Percentiles rank a stretch among this genome's conserved stretches.
Evolutionary conservation across 2,113 vertebrate genomes (phyloP).

Genomic region (Crotalus tigris): DNA sequence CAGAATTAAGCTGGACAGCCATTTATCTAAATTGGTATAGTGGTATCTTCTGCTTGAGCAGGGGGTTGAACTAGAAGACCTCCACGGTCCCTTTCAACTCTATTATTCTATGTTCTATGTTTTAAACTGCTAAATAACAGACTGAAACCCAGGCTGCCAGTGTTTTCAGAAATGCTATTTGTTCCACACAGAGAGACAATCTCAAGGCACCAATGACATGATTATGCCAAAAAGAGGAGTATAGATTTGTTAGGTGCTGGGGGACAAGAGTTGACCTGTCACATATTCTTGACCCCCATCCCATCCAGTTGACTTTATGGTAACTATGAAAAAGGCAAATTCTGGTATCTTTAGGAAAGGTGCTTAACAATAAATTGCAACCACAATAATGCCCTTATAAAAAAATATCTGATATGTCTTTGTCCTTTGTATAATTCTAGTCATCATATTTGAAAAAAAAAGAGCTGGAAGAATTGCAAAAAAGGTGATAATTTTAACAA

Average conservation of each 20-base stretch:
- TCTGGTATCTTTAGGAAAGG: background rate
- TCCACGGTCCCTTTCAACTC: background rate
- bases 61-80: background rate
- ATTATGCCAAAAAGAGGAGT: background rate
- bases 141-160: background rate
- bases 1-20: background rate
- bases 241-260: background rate
- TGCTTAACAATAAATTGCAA: background rate
- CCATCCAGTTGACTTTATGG: background rate
- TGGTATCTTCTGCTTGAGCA: background rate
- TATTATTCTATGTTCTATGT: background rate
- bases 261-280: background rate
- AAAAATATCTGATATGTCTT: background rate
- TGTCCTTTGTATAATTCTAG: background rate
- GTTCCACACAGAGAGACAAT: background rate
- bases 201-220: background rate
- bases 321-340: background rate
- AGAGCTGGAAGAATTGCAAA: background rate
- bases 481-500: background rate
- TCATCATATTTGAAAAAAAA: background rate
- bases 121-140: background rate
- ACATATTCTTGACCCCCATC: background rate
- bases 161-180: background rate
- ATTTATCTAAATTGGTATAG: background rate
- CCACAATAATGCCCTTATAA: background rate